Percentiles rank a stretch among this genome's conserved stretches.
phyloP scores from a whole-genome alignment of 2,888 invertebrate genomes.

The Catocala fraxini region DNA sequence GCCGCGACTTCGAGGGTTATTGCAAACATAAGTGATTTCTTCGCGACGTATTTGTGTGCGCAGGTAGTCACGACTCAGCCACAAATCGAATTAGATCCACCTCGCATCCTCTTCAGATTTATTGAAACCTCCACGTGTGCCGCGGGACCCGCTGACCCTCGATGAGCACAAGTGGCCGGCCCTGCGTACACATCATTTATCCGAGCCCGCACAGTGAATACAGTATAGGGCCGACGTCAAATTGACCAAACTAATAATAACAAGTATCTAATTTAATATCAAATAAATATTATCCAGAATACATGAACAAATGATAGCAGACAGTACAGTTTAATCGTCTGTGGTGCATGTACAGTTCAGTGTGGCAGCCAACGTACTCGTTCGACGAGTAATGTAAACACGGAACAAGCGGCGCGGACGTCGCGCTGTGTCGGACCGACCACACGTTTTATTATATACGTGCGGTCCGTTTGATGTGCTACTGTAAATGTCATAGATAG shows the following conservation, averaged over 20 bases:
- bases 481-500: too few relatives aligned
- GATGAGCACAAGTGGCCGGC: not conserved
- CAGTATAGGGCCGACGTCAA: constrained; percentile 10
- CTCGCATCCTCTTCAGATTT: constrained; percentile 23
- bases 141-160: constrained; percentile 4
- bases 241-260: constrained; percentile 1
- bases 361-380: too few relatives aligned
- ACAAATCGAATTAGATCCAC: constrained; percentile 30
- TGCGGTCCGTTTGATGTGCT: too few relatives aligned
- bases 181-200: constrained; percentile 10
- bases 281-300: too few relatives aligned
- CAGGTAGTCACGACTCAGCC: constrained; percentile 28
- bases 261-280: too few relatives aligned
- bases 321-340: too few relatives aligned
- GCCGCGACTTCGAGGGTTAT: constrained; percentile 22
- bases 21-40: constrained; percentile 39
- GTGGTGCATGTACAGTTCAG: too few relatives aligned
- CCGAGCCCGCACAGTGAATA: constrained; percentile 25
- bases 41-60: constrained; percentile 19
- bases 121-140: constrained; percentile 28
- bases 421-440: too few relatives aligned
- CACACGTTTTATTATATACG: too few relatives aligned
- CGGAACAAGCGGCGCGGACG: too few relatives aligned
- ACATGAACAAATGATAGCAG: too few relatives aligned
- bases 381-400: too few relatives aligned